These are phyloP conservation scores for Cotesia chilonis DNA, from an alignment of 1,140 invertebrate genomes.

Conservation along the genomic window DNA sequence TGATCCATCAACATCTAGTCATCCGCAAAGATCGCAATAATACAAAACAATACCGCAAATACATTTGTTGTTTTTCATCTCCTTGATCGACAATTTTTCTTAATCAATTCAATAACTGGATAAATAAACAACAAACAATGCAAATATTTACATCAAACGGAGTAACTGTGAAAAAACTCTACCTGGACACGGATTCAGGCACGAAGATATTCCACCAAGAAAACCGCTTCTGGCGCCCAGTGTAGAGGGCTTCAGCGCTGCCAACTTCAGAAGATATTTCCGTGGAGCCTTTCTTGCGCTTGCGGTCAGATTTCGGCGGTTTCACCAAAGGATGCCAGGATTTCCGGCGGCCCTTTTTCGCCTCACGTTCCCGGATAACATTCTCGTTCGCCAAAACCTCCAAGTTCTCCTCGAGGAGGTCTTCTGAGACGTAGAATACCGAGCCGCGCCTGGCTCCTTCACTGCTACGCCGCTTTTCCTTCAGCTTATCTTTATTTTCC, in stretches of 20 bases:
- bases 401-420: conserved; percentile 56
- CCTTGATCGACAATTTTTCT: neutral
- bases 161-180: conserved; percentile 24
- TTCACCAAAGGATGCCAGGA: conserved; percentile 75
- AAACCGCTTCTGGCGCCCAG: conserved; percentile 74
- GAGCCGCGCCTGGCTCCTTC: conserved; percentile 45
- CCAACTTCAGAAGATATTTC: conserved; percentile 59
- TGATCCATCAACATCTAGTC: neutral
- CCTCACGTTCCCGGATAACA: conserved; percentile 49
- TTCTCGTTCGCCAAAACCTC: conserved; percentile 57
- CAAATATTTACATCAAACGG: too few species aligned
- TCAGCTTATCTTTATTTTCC: conserved; percentile 49
- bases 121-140: conserved; percentile 23
- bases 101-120: too few species aligned
- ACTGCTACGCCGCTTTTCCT: conserved; percentile 47
- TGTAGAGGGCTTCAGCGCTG: conserved; percentile 67
- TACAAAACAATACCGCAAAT: neutral
- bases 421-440: conserved; percentile 55
- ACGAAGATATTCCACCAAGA: conserved; percentile 89
- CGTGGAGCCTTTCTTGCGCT: conserved; percentile 71
- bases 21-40: neutral
- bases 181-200: conserved; percentile 69
- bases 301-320: conserved; percentile 71
- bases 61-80: too few species aligned
- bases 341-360: conserved; percentile 69